phyloP scores from a whole-genome alignment of 2,113 vertebrate genomes.

The Phaethornis superciliosus region DNA sequence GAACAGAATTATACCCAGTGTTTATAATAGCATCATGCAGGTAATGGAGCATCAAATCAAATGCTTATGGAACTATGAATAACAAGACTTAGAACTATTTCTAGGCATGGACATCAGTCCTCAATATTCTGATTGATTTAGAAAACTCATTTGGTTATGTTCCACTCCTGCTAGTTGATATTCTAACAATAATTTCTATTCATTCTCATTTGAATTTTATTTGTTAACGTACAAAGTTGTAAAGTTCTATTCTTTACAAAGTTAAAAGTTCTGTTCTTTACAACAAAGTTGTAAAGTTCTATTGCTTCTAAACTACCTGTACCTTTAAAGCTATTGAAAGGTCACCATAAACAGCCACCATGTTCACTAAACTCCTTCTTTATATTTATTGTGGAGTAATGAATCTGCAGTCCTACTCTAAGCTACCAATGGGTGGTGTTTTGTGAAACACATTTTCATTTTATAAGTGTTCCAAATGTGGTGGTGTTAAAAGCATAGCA shows the following conservation, averaged over 20 bases:
- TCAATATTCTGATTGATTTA: constrained; percentile 1
- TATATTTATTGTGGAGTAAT: background rate
- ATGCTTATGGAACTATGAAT: background rate
- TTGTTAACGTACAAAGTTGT: background rate
- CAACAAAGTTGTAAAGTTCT: background rate
- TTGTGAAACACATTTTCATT: background rate
- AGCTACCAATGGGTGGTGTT: background rate
- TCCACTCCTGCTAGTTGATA: background rate
- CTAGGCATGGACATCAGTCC: constrained; percentile 8
- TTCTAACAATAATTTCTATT: background rate
- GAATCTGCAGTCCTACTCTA: background rate
- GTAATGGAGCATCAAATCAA: background rate
- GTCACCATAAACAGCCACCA: background rate
- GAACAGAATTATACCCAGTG: background rate
- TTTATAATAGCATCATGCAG: background rate
- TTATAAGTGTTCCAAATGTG: background rate
- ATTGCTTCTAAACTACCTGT: background rate
- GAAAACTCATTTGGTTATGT: constrained; percentile 5
- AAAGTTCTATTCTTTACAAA: background rate
- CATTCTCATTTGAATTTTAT: background rate
- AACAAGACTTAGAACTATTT: background rate
- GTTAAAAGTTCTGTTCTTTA: too few relatives aligned
- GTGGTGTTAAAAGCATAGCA: background rate
- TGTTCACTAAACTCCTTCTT: background rate
- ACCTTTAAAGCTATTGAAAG: background rate